phyloP scores from a whole-genome alignment of 2,797 vertebrate species.

The Epinephelus awoara region DNA sequence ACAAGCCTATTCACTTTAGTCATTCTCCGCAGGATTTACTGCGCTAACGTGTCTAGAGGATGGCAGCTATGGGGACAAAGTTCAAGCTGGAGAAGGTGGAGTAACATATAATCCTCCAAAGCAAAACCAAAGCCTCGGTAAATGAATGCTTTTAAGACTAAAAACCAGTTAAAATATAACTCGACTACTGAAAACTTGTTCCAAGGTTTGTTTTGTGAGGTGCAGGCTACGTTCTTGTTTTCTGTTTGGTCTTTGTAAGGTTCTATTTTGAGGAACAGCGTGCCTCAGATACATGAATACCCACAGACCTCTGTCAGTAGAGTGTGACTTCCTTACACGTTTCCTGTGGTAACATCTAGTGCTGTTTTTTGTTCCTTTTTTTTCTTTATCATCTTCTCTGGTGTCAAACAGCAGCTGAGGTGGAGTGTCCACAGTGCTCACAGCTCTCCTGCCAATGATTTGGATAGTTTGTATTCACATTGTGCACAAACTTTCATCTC shows the following conservation, averaged over 20 bases:
- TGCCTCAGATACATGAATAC: background rate
- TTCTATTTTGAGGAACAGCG: slow-evolving; percentile 17
- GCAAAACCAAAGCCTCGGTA: slow-evolving; percentile 34
- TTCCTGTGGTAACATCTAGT: slow-evolving; percentile 35
- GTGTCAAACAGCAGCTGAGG: background rate
- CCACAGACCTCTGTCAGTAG: slow-evolving; percentile 60
- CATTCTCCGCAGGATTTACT: slow-evolving; percentile 19
- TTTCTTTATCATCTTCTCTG: background rate
- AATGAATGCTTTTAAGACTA: slow-evolving; percentile 29
- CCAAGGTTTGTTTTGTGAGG: background rate
- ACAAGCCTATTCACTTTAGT: slow-evolving; percentile 45
- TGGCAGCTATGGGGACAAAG: slow-evolving; percentile 36
- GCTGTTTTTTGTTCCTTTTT: background rate
- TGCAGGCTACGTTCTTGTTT: background rate
- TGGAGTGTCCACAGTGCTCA: background rate
- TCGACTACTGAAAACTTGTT: background rate
- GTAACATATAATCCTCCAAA: slow-evolving; percentile 44
- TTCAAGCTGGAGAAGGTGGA: slow-evolving; percentile 25
- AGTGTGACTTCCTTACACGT: slow-evolving; percentile 41
- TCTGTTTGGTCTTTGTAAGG: slow-evolving; percentile 4
- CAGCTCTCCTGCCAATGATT: background rate
- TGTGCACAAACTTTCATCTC: background rate
- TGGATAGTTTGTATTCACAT: background rate
- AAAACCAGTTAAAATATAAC: slow-evolving; percentile 62
- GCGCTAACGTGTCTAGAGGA: slow-evolving; percentile 9